Percentiles rank a stretch among this genome's conserved stretches.
Conservation (phyloP, 2,113 vertebrate species). For the Podiceps cristatus region DNA sequence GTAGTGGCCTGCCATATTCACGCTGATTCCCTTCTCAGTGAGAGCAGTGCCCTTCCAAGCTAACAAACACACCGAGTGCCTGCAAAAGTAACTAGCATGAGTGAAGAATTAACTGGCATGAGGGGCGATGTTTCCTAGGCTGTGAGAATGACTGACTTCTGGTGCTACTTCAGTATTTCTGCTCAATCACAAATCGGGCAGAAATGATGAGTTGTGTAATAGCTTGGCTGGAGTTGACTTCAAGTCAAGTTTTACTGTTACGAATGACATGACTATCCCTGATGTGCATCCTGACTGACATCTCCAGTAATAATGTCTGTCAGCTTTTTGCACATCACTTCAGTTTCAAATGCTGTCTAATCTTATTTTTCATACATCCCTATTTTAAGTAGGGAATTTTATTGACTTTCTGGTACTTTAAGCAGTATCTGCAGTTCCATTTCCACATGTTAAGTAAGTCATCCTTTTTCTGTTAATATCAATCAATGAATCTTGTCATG, state of each 20-base stretch:
- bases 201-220: not conserved
- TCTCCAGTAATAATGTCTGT: not conserved
- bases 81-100: not conserved
- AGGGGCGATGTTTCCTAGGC: not conserved
- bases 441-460: not conserved
- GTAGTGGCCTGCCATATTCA: not conserved
- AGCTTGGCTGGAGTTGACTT: not conserved
- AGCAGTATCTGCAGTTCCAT: not conserved
- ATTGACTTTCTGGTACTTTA: not conserved
- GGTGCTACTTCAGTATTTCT: not conserved
- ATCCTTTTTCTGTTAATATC: not conserved
- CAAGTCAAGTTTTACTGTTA: not conserved
- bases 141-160: not conserved
- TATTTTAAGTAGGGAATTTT: not conserved
- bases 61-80: not conserved
- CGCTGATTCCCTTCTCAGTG: not conserved
- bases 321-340: not conserved
- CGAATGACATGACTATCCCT: not conserved
- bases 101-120: not conserved
- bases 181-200: not conserved
- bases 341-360: not conserved
- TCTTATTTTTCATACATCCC: not conserved
- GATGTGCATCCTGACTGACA: not conserved
- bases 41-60: rapidly evolving
- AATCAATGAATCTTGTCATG: not conserved